phyloP scores from a whole-genome alignment of 2,113 vertebrate species.

The Anguilla rostrata region DNA sequence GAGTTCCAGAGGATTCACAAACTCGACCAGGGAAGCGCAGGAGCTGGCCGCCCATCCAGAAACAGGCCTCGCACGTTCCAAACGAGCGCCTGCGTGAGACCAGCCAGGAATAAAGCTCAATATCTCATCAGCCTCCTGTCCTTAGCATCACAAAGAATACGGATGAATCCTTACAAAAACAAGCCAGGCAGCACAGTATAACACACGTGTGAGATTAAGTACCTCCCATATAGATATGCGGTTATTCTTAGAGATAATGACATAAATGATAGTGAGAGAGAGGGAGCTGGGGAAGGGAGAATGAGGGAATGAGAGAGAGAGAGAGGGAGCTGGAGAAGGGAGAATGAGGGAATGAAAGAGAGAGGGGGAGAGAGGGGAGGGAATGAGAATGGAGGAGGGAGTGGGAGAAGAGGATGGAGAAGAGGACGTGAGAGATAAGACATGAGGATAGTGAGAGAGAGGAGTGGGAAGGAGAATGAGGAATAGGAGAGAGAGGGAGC shows the following conservation, averaged over 20 bases:
- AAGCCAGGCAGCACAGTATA: not conserved
- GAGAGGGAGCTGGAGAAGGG: not conserved
- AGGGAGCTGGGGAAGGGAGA: not conserved
- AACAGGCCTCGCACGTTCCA: not conserved
- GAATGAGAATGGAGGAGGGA: too few relatives aligned
- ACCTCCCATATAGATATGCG: not conserved
- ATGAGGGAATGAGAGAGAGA: not conserved
- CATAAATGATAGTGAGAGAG: not conserved
- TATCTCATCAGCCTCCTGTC: not conserved
- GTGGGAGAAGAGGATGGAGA: too few relatives aligned
- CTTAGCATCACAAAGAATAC: too few relatives aligned
- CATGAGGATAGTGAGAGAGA: too few relatives aligned
- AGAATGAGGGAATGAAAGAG: conserved; percentile 1
- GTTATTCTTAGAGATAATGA: not conserved
- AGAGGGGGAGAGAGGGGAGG: conserved; percentile 19
- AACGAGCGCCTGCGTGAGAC: not conserved
- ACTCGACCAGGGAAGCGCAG: too few relatives aligned
- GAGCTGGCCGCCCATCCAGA: too few relatives aligned
- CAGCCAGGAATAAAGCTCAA: not conserved
- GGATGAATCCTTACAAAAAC: too few relatives aligned
- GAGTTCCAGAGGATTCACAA: too few relatives aligned
- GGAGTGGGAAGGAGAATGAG: too few relatives aligned
- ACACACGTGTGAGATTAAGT: not conserved
- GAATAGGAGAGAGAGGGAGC: not conserved
- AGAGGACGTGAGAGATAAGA: too few relatives aligned